Evolutionary conservation across 2,113 vertebrate species (phyloP).

Genomic region (Pelecanoides urinatrix): DNA sequence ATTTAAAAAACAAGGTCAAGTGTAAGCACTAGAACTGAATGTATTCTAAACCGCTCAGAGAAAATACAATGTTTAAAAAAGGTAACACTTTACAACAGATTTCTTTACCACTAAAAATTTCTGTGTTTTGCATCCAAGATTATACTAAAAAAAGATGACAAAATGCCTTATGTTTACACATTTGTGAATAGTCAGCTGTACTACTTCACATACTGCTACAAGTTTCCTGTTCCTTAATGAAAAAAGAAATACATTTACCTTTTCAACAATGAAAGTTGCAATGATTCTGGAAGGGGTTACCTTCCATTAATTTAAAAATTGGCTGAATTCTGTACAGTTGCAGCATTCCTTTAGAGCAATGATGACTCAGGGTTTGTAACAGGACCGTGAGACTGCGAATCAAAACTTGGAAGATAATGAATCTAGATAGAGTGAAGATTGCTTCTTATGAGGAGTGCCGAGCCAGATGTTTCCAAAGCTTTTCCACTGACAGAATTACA

Average conservation of each 20-base stretch:
- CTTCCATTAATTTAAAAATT: background rate
- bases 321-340: background rate
- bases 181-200: background rate
- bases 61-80: background rate
- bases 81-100: background rate
- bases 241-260: background rate
- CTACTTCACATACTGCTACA: background rate
- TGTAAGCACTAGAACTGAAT: background rate
- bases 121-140: background rate
- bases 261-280: background rate
- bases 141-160: background rate
- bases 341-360: background rate
- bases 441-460: rapidly evolving
- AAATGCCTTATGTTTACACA: background rate
- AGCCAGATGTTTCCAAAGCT: background rate
- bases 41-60: background rate
- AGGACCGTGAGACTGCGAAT: background rate
- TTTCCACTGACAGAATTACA: background rate
- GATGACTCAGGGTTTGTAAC: background rate
- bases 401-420: background rate
- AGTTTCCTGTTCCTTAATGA: background rate
- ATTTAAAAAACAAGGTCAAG: background rate
- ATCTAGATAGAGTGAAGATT: background rate
- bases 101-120: background rate
- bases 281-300: background rate